Base-by-base conservation (phyloP, 2,888 invertebrate species). In the Gymnosoma rotundatum region DNA sequence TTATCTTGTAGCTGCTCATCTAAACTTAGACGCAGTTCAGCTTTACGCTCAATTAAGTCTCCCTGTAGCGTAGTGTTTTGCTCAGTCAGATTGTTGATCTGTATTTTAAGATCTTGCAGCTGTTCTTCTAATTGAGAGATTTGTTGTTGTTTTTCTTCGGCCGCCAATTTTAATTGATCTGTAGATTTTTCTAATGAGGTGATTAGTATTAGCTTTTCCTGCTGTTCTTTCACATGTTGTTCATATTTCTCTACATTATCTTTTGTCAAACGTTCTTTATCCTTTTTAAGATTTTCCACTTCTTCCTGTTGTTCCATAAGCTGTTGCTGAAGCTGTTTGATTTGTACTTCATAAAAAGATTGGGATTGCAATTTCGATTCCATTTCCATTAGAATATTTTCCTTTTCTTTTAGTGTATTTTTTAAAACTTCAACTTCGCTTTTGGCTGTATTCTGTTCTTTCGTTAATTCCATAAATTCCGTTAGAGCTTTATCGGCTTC, bases 101-200 rank as follows among this genome's bases (percentile, higher is more conserved):
- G 60, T 9, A 45, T 21, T 58, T 84, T 66, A 6, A 87, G 56
- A 8, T 86, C 80, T 1, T 48, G 18, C 18, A 64, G 63, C 20
- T 60, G 67, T 58, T 83, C 32, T 36, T 87, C 83, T 25, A 85
- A 58, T 25, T 32, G 2, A 18, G 58, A 9, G 2, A 20, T 36
- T 25, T 86, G 69, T 45, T 83, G 74, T 5, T 82, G 63, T 10
- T 83, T 86, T 42, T 87, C 86, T 25, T 78, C 83, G 0, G 54
- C 36, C 0, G 76, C 36, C 5, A 60, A 45, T 42, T 87, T 87
- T 6, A 88, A 25, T 54, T 87, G 86, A 54, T 87, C 86, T 4
- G 86, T 76, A 0, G 86, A 84, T 16, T 86, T 86, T 61, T 88
- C 87, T 6, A 87, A 69, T n/a, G 87, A 86, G 10, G 48, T 54